Evolutionary conservation across 2,797 vertebrate genomes (phyloP), one percentile per base, ranked within the genome.

Genomic region (Odontamblyopus rebecca): DNA sequence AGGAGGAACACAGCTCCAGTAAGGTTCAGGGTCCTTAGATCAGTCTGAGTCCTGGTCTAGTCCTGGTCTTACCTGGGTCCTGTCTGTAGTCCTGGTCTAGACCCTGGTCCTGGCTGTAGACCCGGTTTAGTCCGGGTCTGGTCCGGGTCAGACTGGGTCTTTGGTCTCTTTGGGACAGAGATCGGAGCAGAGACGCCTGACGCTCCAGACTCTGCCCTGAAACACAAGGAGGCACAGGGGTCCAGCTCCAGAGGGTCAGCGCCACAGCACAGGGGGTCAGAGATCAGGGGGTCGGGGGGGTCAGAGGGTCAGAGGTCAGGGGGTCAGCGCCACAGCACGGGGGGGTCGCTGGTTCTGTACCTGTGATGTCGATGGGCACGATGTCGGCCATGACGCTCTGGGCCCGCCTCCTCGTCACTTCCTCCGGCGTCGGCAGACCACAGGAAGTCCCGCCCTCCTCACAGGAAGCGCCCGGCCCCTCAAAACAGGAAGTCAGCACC

Each of bases 151-250:
- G n/a, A n/a, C n/a, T 96, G 77, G 95, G 93, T 83, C 93, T 94
- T n/a, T n/a, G 96, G 89, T 98, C 96, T 57, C 90, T 90, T 88
- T 95, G 95, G 88, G 96, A 95, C 83, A 94, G 85, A 74, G 93
- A 95, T 88, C 94, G 95, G 79, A 96, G 94, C 84, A 97, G 94
- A 93, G 94, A 97, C 88, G 98, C 97, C 83, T 99, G 98, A 70
- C 96, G 97, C 89, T 99, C 97, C 83, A 99, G 99, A 92, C 94
- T 96, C 93, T 97, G 95, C 80, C 98, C 98, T 99, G 86, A 69
- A 50, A 63, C 53, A 16, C n/a, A n/a, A n/a, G n/a, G n/a, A n/a
- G n/a, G n/a, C n/a, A n/a, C n/a, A n/a, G n/a, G n/a, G n/a, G n/a
- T n/a, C n/a, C n/a, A n/a, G n/a, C n/a, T n/a, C n/a, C n/a, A n/a